Conservation (phyloP, 2,888 invertebrate species). For the Nyleta sp. region DNA sequence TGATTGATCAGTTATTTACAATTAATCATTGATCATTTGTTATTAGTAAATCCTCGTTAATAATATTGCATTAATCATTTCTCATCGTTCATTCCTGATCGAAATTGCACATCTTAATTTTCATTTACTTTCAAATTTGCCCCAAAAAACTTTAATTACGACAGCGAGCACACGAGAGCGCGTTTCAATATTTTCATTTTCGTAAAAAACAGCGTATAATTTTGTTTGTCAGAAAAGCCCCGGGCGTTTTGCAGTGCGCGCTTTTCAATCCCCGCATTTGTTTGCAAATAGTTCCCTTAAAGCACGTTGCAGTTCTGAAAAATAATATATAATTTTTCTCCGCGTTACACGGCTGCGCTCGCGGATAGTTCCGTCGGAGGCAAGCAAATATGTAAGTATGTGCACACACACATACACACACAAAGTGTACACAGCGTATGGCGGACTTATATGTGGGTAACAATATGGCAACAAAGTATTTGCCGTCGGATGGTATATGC, state of each 20-base stretch:
- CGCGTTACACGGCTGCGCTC: neutral
- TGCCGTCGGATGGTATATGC: slow-evolving; percentile 13
- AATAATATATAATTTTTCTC: slow-evolving; percentile 46
- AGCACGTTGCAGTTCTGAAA: slow-evolving; percentile 16
- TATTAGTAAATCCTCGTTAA: too few species aligned
- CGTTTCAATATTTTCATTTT: neutral
- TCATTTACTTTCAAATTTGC: neutral
- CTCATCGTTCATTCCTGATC: too few species aligned
- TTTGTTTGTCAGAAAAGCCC: slow-evolving; percentile 13
- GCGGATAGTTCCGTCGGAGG: slow-evolving; percentile 5
- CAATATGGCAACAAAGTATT: slow-evolving; percentile 39
- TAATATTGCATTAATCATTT: too few species aligned
- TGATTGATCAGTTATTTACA: too few species aligned
- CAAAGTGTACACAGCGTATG: slow-evolving; percentile 17
- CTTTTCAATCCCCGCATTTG: slow-evolving; percentile 35
- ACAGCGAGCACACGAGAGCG: neutral
- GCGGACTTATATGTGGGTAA: slow-evolving; percentile 10
- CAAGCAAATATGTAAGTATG: slow-evolving; percentile 43
- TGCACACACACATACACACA: neutral
- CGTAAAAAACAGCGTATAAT: slow-evolving; percentile 8
- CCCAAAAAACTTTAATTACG: neutral
- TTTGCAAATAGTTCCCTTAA: slow-evolving; percentile 37
- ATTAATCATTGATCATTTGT: too few species aligned
- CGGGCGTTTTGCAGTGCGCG: neutral
- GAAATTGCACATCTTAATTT: too few species aligned